Conservation (phyloP, 2,797 vertebrate genomes). For the Melopsittacus undulatus region DNA sequence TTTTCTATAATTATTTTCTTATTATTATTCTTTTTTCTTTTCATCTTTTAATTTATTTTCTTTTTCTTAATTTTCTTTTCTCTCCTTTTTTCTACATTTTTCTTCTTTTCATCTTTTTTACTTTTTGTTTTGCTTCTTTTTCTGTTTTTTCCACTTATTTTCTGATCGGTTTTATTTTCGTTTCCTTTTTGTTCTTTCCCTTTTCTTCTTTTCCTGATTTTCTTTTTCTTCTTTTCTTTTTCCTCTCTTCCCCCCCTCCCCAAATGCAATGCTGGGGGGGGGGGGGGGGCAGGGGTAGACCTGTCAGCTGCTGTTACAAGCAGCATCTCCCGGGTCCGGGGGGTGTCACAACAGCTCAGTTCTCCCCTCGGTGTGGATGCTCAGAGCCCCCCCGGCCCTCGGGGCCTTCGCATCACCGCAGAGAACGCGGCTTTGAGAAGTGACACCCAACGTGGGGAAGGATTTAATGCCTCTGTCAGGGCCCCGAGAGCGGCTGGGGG, state of each 20-base stretch:
- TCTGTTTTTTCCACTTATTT: not conserved
- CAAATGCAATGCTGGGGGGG: not conserved
- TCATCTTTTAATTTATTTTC: too few species aligned
- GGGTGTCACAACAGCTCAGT: slow-evolving; percentile 44
- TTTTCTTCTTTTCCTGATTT: rapidly evolving
- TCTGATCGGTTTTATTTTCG: not conserved
- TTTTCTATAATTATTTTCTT: too few species aligned
- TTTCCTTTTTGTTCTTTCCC: too few species aligned
- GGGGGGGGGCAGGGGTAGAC: not conserved
- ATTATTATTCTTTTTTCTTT: too few species aligned
- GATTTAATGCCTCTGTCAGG: slow-evolving; percentile 17
- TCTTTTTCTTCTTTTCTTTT: rapidly evolving
- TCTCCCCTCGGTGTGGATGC: not conserved
- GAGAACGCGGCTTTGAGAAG: not conserved
- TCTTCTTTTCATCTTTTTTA: too few species aligned
- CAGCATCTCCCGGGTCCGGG: not conserved
- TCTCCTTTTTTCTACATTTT: too few species aligned
- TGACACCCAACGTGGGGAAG: not conserved
- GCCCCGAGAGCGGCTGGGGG: not conserved
- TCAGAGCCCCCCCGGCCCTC: not conserved
- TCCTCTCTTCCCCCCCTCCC: too few species aligned
- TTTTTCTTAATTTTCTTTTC: too few species aligned
- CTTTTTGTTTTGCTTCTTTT: not conserved
- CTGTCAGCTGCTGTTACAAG: slow-evolving; percentile 28
- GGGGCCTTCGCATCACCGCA: not conserved